Evolutionary conservation across 1,140 invertebrate species (phyloP).

Genomic region (Drosophila funebris): DNA sequence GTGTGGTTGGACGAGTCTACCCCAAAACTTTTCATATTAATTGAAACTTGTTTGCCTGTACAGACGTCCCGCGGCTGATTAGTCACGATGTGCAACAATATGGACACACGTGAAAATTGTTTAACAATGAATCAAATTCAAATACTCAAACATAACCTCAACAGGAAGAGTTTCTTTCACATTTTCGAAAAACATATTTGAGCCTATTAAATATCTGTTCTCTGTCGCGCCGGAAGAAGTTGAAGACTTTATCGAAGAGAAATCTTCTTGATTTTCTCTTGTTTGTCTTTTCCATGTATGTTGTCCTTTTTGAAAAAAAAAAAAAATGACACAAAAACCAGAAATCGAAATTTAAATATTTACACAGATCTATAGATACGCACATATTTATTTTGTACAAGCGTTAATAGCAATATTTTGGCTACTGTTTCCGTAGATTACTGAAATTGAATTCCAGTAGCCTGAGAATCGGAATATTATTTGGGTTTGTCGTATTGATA

Average conservation of each 20-base stretch:
- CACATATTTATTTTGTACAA: constrained; percentile 57
- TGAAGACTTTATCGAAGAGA: constrained; percentile 53
- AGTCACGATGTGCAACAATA: constrained; percentile 63
- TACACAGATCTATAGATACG: constrained; percentile 62
- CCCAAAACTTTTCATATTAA: constrained; percentile 62
- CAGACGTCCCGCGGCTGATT: constrained; percentile 70
- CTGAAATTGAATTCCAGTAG: constrained; percentile 68
- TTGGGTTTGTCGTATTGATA: constrained; percentile 28
- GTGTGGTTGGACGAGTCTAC: not conserved
- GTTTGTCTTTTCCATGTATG: constrained; percentile 49
- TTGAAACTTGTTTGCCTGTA: constrained; percentile 63
- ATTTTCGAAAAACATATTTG: constrained; percentile 15
- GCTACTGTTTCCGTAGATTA: constrained; percentile 73
- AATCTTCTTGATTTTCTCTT: constrained; percentile 40
- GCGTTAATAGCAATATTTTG: constrained; percentile 66
- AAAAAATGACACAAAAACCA: constrained; percentile 49
- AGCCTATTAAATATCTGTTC: constrained; percentile 50
- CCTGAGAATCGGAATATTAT: constrained; percentile 34
- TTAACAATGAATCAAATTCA: constrained; percentile 32
- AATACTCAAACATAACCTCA: constrained; percentile 21
- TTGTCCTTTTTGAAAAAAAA: constrained; percentile 34
- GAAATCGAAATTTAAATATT: constrained; percentile 68
- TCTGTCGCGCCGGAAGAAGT: constrained; percentile 60
- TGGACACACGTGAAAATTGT: constrained; percentile 63
- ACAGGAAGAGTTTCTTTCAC: not conserved